A percentile compares a stretch with the other conserved stretches of the same genome.
These are phyloP conservation scores for Craniophora ligustri DNA, from an alignment of 2,888 invertebrate species.

Conservation along the genomic window DNA sequence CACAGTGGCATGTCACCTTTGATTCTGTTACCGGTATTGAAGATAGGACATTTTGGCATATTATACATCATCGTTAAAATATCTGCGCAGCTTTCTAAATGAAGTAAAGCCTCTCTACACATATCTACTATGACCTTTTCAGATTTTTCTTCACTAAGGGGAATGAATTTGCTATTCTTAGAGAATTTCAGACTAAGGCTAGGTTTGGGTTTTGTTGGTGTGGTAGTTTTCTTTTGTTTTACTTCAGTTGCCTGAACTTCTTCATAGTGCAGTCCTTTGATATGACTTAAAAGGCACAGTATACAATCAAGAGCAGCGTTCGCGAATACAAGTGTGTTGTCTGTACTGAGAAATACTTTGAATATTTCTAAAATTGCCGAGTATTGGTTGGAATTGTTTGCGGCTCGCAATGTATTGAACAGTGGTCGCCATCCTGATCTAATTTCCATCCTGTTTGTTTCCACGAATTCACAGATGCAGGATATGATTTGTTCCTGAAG, in stretches of 20 bases:
- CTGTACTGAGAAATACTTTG: slow-evolving; percentile 96
- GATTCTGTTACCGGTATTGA: slow-evolving; percentile 95
- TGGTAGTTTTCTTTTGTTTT: slow-evolving; percentile 74
- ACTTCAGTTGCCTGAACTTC: slow-evolving; percentile 84
- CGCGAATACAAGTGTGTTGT: slow-evolving; percentile 97
- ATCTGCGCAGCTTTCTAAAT: slow-evolving; percentile 95
- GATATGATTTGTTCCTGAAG: slow-evolving; percentile 96
- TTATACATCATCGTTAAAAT: slow-evolving; percentile 97
- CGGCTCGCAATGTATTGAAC: slow-evolving; percentile 97
- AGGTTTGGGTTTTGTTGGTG: slow-evolving; percentile 74
- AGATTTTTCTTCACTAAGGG: slow-evolving; percentile 82
- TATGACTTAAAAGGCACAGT: slow-evolving; percentile 93
- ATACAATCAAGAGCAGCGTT: slow-evolving; percentile 98
- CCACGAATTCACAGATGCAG: slow-evolving; percentile 98
- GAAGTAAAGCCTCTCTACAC: slow-evolving; percentile 94
- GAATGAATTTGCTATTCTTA: slow-evolving; percentile 84
- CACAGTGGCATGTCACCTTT: slow-evolving; percentile 93
- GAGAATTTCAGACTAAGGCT: slow-evolving; percentile 81
- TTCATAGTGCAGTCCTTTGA: slow-evolving; percentile 91
- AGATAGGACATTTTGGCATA: slow-evolving; percentile 98
- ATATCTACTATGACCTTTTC: slow-evolving; percentile 88
- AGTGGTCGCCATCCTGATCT: slow-evolving; percentile 98
- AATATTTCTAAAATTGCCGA: slow-evolving; percentile 96
- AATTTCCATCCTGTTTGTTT: slow-evolving; percentile 97
- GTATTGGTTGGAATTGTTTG: slow-evolving; percentile 92